Base-by-base conservation (phyloP, 2,797 vertebrate genomes). In the Gambusia yucatana region DNA sequence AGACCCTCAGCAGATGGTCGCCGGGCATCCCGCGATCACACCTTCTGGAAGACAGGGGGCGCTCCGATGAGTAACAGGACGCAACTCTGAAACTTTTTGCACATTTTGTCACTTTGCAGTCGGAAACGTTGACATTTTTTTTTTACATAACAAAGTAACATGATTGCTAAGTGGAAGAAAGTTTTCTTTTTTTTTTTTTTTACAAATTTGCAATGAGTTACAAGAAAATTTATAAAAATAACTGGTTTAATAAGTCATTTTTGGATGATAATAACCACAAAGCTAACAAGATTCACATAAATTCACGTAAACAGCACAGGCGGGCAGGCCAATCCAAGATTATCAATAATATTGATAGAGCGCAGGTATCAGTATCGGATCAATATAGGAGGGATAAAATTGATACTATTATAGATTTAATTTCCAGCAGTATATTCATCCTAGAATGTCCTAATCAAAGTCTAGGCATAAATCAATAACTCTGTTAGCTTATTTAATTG, bases 11-110 rank as follows among this genome's bases (percentile, higher is more conserved):
- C 84, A 90, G 89, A 87, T 81, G 69, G 77, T 85, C 82, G 43
- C 81, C 70, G 75, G 39, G 0, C 70, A 78, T 92, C 93, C 87
- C 90, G 85, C 93, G 92, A 93, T 91, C 85, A 81, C 91, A 91
- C 86, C 84, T 80, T 74, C 81, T 7, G 14, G 69, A 65, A 80
- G 82, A 55, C 6, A 13, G 78, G 9, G 0, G 77, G 73, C 2
- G 1, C 25, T 81, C 17, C 3, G 65, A 0, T 55, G 73, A 71
- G 47, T 33, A 9, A 72, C 36, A 0, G 30, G 57, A 46, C 43
- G 28, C 55, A 14, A 28, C n/a, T 59, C n/a, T 28, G 2, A 28
- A 61, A 30, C 5, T 6, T 30, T 61, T 33, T 0, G 14, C 13
- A 33, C 4, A 6, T 30, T 33, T 16, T 61, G 28, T 33, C 14